Conservation (phyloP, 2,113 vertebrate species). For the Ramphastos sulfuratus region DNA sequence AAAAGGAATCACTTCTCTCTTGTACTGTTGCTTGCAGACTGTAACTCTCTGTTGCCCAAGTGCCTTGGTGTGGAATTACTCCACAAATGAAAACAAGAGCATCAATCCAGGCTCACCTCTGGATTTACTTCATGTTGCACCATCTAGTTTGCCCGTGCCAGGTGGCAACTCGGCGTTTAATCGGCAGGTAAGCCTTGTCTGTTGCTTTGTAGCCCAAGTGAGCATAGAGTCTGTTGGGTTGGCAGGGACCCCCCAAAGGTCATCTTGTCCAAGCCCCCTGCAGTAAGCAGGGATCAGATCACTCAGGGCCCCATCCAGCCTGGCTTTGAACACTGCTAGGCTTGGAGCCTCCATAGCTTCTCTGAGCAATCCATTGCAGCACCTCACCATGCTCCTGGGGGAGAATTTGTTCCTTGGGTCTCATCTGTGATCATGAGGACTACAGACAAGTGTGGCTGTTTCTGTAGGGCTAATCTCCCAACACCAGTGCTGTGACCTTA, state of each 20-base stretch:
- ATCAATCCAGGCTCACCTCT: conserved; percentile 77
- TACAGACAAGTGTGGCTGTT: neutral
- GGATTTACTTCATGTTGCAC: conserved; percentile 80
- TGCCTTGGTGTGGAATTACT: conserved; percentile 86
- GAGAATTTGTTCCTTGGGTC: too few species aligned
- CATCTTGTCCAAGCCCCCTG: too few species aligned
- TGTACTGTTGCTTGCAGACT: conserved; percentile 64
- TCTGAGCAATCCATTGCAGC: too few species aligned
- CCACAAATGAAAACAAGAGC: conserved; percentile 77
- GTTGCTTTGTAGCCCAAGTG: neutral
- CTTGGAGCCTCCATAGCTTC: too few species aligned
- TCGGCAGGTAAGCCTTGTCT: conserved; percentile 72
- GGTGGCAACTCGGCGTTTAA: conserved; percentile 79
- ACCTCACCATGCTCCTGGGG: too few species aligned
- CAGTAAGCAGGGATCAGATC: too few species aligned
- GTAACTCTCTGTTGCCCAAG: conserved; percentile 84
- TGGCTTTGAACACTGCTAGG: too few species aligned
- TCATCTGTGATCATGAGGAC: neutral
- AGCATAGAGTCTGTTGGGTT: too few species aligned
- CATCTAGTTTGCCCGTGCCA: conserved; percentile 80
- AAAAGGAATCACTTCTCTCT: neutral
- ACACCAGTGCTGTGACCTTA: neutral
- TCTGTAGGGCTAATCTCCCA: neutral
- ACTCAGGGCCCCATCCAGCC: too few species aligned
- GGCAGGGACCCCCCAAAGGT: too few species aligned